These are phyloP conservation scores for Pteromalus puparum DNA, from an alignment of 1,140 invertebrate genomes.

Conservation along the genomic window DNA sequence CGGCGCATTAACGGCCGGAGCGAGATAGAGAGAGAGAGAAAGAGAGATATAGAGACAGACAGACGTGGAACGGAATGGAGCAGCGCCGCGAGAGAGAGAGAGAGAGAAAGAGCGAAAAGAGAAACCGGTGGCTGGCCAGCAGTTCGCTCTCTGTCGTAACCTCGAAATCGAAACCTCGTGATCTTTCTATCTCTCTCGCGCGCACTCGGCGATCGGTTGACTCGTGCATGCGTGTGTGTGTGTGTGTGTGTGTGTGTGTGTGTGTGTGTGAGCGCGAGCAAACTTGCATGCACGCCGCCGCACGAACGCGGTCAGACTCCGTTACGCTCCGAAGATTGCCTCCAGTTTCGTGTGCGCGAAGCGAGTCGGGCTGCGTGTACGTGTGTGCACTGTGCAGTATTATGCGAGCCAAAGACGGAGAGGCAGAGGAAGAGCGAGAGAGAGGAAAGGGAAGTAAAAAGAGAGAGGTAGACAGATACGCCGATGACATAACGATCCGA, in stretches of 20 bases:
- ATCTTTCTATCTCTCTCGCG: not conserved
- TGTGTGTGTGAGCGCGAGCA: no score
- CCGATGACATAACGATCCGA: slow-evolving; percentile 45
- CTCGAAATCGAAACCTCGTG: slow-evolving; percentile 36
- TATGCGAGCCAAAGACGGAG: not conserved
- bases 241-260: no score
- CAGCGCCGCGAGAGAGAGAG: not conserved
- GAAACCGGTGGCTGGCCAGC: slow-evolving; percentile 2
- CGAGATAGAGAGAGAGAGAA: not conserved
- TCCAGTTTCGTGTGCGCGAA: slow-evolving; percentile 9
- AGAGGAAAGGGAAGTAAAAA: not conserved
- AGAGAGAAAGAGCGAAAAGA: slow-evolving; percentile 16
- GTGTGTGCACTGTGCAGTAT: not conserved
- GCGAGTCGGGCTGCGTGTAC: not conserved
- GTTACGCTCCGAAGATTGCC: slow-evolving; percentile 27
- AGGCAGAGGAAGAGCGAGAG: not conserved
- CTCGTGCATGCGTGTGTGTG: not conserved
- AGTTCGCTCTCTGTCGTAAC: slow-evolving; percentile 29
- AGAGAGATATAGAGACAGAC: not conserved
- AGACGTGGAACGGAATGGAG: not conserved
- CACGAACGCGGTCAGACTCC: slow-evolving; percentile 24
- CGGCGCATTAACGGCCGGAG: slow-evolving; percentile 10
- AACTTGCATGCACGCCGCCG: slow-evolving; percentile 9
- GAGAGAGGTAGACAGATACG: not conserved
- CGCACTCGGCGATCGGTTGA: not conserved